Percentiles rank a stretch among this genome's conserved stretches.
Evolutionary conservation across 2,113 vertebrate species (phyloP).

Genomic region (Chaetodon auriga): DNA sequence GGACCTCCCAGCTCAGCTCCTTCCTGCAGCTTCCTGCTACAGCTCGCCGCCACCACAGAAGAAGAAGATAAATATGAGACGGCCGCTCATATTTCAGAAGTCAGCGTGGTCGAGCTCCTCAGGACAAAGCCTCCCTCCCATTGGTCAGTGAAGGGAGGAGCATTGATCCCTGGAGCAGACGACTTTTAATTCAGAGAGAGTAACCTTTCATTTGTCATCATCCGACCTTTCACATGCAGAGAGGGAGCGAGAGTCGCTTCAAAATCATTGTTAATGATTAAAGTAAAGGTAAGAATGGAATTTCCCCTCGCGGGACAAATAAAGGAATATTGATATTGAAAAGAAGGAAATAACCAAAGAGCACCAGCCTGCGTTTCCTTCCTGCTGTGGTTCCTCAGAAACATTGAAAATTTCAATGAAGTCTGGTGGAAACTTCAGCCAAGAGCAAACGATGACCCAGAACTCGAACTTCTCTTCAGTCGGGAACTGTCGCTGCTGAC

Average conservation of each 20-base stretch:
- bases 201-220: background rate
- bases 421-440: too few species aligned
- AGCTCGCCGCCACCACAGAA: background rate
- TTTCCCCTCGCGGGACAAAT: too few species aligned
- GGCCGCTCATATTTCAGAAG: conserved; percentile 70
- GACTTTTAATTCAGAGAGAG: background rate
- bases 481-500: too few species aligned
- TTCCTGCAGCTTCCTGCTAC: conserved; percentile 24
- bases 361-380: too few species aligned
- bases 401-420: too few species aligned
- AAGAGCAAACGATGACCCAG: too few species aligned
- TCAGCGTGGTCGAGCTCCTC: background rate
- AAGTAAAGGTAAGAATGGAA: background rate
- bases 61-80: conserved; percentile 56
- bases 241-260: background rate
- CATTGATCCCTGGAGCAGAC: background rate
- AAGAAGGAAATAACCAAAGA: background rate
- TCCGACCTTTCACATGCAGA: background rate
- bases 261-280: too few species aligned
- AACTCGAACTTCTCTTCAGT: too few species aligned
- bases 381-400: background rate
- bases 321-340: too few species aligned
- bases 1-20: conserved; percentile 69
- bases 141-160: background rate
- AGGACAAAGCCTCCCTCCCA: background rate